These are phyloP conservation scores for Neoarius graeffei DNA, from an alignment of 2,113 vertebrate genomes.

Conservation along the genomic window DNA sequence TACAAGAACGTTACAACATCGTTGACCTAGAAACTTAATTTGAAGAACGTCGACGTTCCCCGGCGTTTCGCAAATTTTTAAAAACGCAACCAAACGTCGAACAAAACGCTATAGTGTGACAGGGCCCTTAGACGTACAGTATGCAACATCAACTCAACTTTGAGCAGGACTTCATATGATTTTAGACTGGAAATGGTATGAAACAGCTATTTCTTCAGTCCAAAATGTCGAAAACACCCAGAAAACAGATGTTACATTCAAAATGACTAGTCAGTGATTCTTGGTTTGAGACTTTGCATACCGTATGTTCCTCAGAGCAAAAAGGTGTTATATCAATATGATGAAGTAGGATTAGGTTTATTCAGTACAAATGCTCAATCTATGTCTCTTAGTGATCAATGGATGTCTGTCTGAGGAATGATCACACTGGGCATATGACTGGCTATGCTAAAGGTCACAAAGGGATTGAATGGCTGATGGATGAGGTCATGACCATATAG, in stretches of 20 bases:
- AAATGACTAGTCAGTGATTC: not conserved
- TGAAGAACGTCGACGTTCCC: too few relatives aligned
- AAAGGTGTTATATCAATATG: not conserved
- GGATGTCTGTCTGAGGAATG: not conserved
- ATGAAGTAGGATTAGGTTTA: not conserved
- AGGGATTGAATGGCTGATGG: not conserved
- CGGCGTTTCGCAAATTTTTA: too few relatives aligned
- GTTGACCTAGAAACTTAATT: too few relatives aligned
- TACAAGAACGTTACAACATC: too few relatives aligned
- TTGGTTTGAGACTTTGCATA: not conserved
- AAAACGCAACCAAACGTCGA: too few relatives aligned
- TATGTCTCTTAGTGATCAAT: not conserved
- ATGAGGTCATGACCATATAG: constrained; percentile 21
- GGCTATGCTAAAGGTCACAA: constrained; percentile 26
- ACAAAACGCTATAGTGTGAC: too few relatives aligned
- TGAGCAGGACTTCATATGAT: not conserved
- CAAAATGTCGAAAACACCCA: not conserved
- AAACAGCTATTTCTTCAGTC: not conserved
- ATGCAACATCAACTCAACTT: not conserved
- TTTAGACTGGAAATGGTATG: not conserved
- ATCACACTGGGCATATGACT: not conserved
- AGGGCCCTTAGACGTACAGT: not conserved
- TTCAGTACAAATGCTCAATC: not conserved
- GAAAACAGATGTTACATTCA: not conserved
- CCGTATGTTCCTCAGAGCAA: not conserved